Percentiles rank a stretch among this genome's conserved stretches.
Evolutionary conservation across 2,797 vertebrate species (phyloP).

Genomic region (Sus cebifrons): DNA sequence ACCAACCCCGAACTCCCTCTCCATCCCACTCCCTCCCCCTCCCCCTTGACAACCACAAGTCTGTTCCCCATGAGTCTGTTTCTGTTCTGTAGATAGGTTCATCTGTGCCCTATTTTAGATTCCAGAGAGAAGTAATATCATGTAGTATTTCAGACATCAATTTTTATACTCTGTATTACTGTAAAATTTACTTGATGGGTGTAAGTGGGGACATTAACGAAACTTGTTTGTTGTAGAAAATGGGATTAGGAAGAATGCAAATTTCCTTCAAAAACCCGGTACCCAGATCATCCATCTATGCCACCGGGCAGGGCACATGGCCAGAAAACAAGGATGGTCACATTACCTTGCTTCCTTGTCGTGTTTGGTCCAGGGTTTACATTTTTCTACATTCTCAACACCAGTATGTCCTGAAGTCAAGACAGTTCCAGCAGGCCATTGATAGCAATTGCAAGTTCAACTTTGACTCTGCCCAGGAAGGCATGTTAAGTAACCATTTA

Average conservation of each 20-base stretch:
- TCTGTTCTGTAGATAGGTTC: no score
- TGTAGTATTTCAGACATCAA: not conserved
- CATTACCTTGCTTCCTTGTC: slow-evolving; percentile 73
- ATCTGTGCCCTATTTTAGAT: no score
- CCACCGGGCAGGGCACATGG: rapidly evolving
- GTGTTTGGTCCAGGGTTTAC: slow-evolving; percentile 52
- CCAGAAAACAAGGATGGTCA: not conserved
- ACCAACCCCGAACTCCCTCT: no score
- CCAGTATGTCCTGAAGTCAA: slow-evolving; percentile 65
- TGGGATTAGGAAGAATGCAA: not conserved
- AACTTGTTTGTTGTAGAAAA: not conserved
- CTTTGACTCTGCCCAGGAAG: slow-evolving; percentile 18
- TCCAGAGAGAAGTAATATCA: no score
- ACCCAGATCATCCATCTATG: not conserved
- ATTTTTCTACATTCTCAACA: slow-evolving; percentile 62
- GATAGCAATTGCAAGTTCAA: slow-evolving; percentile 52
- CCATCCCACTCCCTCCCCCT: no score
- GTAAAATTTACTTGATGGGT: no score
- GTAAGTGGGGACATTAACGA: not conserved
- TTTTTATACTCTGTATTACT: not conserved
- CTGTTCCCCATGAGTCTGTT: no score
- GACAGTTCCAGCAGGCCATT: slow-evolving; percentile 62
- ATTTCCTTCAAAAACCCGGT: rapidly evolving
- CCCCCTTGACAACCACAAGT: no score
- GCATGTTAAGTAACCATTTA: slow-evolving; percentile 71